Evolutionary conservation across 2,113 vertebrate genomes (phyloP), one percentile per base, ranked within the genome.

Genomic region (Scomber scombrus): DNA sequence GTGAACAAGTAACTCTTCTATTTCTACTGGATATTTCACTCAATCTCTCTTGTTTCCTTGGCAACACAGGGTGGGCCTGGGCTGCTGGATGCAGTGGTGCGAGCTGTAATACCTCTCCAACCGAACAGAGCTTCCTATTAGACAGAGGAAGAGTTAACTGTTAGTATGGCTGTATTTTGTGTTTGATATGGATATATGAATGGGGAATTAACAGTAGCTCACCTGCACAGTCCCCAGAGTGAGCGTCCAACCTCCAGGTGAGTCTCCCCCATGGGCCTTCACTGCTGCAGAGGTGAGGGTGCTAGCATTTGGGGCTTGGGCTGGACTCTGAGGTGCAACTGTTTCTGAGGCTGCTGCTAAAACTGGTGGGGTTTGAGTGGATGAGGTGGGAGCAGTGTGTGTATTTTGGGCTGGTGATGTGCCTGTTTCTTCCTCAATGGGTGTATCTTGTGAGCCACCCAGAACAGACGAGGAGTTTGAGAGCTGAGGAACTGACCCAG

Each of bases 381-480:
- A 55, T 18, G 68, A 68, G 19, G 52, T 6, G 4, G 31, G 40
- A 56, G 45, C 79, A 18, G 52, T 43, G 71, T 60, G 79, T 5
- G 52, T 52, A 2, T 68, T 74, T 45, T 79, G 75, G 57, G 65
- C 52, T 3, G 86, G 49, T 2, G 73, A 57, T 4, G 71, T 50
- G 10, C 58, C 72, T 0, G 51, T 74, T 68, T 87, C 90, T 61
- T 93, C 93, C 63, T 93, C 92, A 0, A 85, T 79, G 9, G 74
- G 74, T 4, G 86, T 81, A 4, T 94, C 94, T 66, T 92, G 93
- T 1, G 90, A 91, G 40, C 89, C 75, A 0, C 87, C 89, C 34
- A 93, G 61, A 60, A 90, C 68, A 47, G 94, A 94, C 2, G 93
- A 94, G 34, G 94, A 94, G 81, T 86, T 94, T 14, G 95, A 95